Conservation (phyloP, 2,888 invertebrate genomes). For the Pteria penguin region DNA sequence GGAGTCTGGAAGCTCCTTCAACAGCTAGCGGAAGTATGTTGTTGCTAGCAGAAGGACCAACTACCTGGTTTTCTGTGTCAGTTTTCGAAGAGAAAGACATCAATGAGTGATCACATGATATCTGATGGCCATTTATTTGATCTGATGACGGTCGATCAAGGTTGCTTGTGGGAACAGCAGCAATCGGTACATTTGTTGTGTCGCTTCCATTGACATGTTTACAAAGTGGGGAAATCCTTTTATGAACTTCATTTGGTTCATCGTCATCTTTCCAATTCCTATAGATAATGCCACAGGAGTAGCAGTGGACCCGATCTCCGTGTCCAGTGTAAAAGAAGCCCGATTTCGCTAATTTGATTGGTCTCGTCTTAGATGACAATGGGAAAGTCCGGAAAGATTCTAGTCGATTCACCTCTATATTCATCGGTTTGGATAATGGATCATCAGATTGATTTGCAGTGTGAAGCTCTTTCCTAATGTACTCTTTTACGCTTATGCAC, state of each 20-base stretch:
- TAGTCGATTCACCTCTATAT: constrained; percentile 2
- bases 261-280: constrained; percentile 16
- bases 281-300: not conserved
- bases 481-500: too few species aligned
- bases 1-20: not conserved
- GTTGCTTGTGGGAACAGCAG: not conserved
- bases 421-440: constrained; percentile 10
- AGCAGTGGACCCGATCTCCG: not conserved
- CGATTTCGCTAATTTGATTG: not conserved
- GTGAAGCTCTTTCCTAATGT: too few species aligned
- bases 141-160: too few species aligned
- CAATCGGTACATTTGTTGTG: not conserved
- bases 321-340: constrained; percentile 7
- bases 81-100: too few species aligned
- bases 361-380: not conserved
- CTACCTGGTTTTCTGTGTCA: not conserved
- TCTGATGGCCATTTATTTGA: too few species aligned
- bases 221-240: constrained; percentile 6
- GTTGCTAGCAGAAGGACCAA: not conserved
- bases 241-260: constrained; percentile 4
- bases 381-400: constrained; percentile 11
- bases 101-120: too few species aligned
- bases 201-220: not conserved
- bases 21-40: not conserved
- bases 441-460: too few species aligned